phyloP scores from a whole-genome alignment of 2,888 invertebrate genomes.

The Tanypteryx hageni region DNA sequence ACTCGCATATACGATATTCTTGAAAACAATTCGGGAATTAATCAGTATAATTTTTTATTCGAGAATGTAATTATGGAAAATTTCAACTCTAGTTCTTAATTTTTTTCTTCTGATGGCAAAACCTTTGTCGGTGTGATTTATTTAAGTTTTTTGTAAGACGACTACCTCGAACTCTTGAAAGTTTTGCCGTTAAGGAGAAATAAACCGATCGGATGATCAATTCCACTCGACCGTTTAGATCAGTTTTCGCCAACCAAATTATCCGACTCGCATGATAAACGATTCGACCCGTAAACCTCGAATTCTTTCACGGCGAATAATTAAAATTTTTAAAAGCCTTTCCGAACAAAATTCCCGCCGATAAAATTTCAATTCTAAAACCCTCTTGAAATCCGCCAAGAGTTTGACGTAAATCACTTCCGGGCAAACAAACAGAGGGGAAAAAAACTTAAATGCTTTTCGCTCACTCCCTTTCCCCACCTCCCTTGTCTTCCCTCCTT shows the following conservation, averaged over 20 bases:
- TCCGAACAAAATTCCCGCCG: not conserved
- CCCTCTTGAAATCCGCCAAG: not conserved
- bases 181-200: no score
- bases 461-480: not conserved
- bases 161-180: not conserved
- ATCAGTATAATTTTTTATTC: no score
- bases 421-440: not conserved
- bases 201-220: no score
- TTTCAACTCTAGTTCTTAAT: not conserved
- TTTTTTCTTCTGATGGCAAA: no score
- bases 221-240: not conserved
- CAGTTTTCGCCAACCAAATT: not conserved
- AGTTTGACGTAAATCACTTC: not conserved
- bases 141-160: not conserved
- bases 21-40: no score
- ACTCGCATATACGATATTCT: no score
- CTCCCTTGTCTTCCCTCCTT: not conserved
- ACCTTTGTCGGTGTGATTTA: not conserved
- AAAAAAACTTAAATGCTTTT: not conserved
- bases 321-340: conserved; percentile 1
- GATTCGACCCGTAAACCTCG: not conserved
- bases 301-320: not conserved
- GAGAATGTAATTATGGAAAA: no score
- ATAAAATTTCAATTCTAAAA: conserved; percentile 16
- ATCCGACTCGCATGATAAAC: not conserved